Evolutionary conservation across 2,888 invertebrate genomes (phyloP).

Genomic region (Ormyrus pomaceus): DNA sequence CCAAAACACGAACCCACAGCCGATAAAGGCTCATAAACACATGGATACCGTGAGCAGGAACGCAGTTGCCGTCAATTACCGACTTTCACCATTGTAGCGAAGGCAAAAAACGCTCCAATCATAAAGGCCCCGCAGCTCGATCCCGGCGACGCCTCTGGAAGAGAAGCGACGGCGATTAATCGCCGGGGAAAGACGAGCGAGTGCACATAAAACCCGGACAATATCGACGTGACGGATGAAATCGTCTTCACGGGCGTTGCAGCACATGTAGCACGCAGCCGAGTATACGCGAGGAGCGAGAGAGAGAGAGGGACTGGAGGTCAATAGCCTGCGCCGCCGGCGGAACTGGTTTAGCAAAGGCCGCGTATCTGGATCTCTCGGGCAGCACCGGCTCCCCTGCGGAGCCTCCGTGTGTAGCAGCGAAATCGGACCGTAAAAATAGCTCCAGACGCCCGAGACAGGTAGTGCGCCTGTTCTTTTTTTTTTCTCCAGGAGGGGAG

Average conservation of each 20-base stretch:
- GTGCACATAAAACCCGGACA: not conserved
- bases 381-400: not conserved
- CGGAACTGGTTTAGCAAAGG: constrained; percentile 45
- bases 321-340: constrained; percentile 29
- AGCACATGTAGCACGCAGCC: constrained; percentile 12
- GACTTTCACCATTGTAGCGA: too few relatives aligned
- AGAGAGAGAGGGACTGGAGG: not conserved
- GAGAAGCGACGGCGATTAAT: not conserved
- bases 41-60: too few relatives aligned
- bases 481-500: too few relatives aligned
- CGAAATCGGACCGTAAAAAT: too few relatives aligned
- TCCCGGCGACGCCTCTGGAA: too few relatives aligned
- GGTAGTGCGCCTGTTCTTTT: too few relatives aligned
- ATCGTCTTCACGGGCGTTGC: constrained; percentile 13
- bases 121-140: too few relatives aligned
- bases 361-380: constrained; percentile 47
- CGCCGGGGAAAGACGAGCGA: not conserved
- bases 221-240: constrained; percentile 24
- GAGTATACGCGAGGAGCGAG: not conserved
- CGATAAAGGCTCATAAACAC: too few relatives aligned
- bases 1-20: too few relatives aligned
- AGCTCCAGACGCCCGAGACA: too few relatives aligned
- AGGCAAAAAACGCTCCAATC: too few relatives aligned
- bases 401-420: not conserved
- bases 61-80: too few relatives aligned